Evolutionary conservation across 2,113 vertebrate genomes (phyloP), one percentile per base, ranked within the genome.

Genomic region (Oreotrochilus melanogaster): DNA sequence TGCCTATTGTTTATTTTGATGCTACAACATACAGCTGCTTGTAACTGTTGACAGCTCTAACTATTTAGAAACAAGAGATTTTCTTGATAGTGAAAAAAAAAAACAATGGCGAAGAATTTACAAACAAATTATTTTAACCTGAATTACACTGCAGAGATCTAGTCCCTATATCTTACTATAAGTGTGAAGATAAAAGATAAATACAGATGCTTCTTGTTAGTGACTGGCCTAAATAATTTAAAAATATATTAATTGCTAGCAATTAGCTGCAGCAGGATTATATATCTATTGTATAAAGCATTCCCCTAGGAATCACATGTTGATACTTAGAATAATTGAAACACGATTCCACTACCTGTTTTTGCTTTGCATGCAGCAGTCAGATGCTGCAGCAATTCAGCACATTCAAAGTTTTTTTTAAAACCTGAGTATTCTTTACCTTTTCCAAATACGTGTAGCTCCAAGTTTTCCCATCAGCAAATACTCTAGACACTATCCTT

Each of bases 381-480:
- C 13, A 69, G 51, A 53, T 48, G 48, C 75, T 78, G 54, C 57
- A 80, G n/a, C 69, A 75, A 67, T 88, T 83, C 33, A 90, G 64
- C 56, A 43, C 18, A 19, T 67, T 54, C 33, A 27, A 73, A 82
- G n/a, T 28, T 22, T 50, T 79, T 48, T 23, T 73, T 21, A 76
- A 85, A 86, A 62, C 37, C 30, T 2, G 21, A 24, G 15, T 14
- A 47, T 70, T 80, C 85, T 51, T 89, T 97, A 99, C 99, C 99
- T 99, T 99, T 97, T 99, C 99, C 86, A 99, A 95, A 91, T 99
- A 99, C 0, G 99, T 99, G 98, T 99, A 99, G 90, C 99, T 99
- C 99, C 99, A 99, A 3, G 98, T 99, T 98, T 99, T 99, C 28
- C 99, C 99, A 87, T 99, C 99, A 24, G 99, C 99, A 93, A 99